These are phyloP conservation scores for Butorides virescens DNA, from an alignment of 2,113 vertebrate species.

Conservation along the genomic window DNA sequence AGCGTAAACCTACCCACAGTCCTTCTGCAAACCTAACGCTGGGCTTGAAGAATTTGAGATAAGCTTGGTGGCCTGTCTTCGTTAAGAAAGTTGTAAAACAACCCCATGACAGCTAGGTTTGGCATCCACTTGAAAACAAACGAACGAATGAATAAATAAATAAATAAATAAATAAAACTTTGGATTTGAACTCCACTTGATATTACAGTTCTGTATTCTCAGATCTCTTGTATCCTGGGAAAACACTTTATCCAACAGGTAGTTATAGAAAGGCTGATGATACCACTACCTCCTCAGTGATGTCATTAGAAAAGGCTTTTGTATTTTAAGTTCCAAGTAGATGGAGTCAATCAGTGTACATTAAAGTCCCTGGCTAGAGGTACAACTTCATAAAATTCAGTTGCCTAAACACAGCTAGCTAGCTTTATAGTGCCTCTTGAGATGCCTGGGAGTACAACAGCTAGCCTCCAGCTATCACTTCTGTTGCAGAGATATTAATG, in stretches of 20 bases:
- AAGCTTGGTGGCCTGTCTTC: neutral
- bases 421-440: neutral
- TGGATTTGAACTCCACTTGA: neutral
- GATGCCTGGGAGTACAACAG: neutral
- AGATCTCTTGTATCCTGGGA: neutral
- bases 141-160: too few species aligned
- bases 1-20: too few species aligned
- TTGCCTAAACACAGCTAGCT: neutral
- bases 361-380: neutral
- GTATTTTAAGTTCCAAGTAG: neutral
- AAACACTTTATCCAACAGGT: neutral
- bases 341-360: neutral
- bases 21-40: neutral
- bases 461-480: neutral
- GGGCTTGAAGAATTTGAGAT: neutral
- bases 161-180: neutral
- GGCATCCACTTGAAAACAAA: neutral
- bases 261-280: neutral
- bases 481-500: neutral
- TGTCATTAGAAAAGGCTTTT: neutral
- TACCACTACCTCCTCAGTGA: neutral
- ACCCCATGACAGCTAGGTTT: neutral
- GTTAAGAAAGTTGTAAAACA: neutral
- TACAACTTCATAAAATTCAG: neutral
- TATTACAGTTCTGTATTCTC: neutral